Base-by-base conservation (phyloP, 2,888 invertebrate genomes). In the Napeogenes sylphis region DNA sequence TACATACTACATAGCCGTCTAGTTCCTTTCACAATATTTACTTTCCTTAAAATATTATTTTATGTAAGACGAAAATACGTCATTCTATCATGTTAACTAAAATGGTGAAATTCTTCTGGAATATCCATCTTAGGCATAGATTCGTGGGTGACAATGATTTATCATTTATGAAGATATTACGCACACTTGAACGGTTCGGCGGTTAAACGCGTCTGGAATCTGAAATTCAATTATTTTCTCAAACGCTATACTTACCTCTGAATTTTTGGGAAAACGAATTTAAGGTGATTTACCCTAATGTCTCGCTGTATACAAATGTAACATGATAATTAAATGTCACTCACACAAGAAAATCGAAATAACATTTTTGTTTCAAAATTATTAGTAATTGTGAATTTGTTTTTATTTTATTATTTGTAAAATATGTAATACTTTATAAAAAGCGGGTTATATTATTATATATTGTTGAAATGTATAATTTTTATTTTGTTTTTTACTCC, bases 211-310 rank as follows among this genome's bases (percentile, higher is more conserved):
- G 75, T 73, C 67, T 76, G 80, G 79, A 80, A 81, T 83, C 73
- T 74, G 74, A 73, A 76, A 84, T 83, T 79, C 83, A 83, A 84
- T 84, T 83, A 83, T 80, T 78, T 75, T 71, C 68, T 67, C 70
- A 64, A 64, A 59, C 56, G 55, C 45, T 56, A 58, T 45, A 56
- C 61, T 68, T 63, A 68, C 64, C 63, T 62, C 38, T 54, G 56
- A 62, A 61, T 71, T 73, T 69, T 64, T 64, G 59, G 56, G 30
- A 51, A 51, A 51, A 51, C 21, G 51, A 51, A 51, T 51, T 51
- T 51, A 30, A 51, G 51, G 51, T 51, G 51, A 51, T 51, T 51
- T 51, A 51, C 30, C 4, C 21, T 51, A 14, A 51, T 51, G n/a
- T 51, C 30, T 30, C 6, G 42, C 12, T 8, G 51, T 51, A 10